phyloP scores from a whole-genome alignment of 2,888 invertebrate genomes.

The Ormyrus labotus region DNA sequence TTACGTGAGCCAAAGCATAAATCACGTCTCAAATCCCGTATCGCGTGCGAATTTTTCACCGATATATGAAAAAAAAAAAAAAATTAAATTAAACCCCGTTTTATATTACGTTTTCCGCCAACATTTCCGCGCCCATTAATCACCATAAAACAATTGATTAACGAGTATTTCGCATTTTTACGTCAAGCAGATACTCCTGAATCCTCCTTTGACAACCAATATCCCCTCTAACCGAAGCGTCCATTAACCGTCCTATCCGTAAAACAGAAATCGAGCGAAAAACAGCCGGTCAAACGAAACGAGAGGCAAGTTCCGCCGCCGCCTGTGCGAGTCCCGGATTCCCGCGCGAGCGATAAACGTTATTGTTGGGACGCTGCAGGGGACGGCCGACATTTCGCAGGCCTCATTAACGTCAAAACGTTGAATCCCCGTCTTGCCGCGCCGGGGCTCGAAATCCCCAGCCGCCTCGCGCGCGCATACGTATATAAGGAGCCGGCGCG shows the following conservation, averaged over 20 bases:
- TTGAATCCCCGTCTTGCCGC: constrained; percentile 9
- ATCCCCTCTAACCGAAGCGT: too few relatives aligned
- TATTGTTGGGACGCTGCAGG: neutral
- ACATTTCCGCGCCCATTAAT: too few relatives aligned
- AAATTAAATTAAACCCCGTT: too few relatives aligned
- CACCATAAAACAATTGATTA: too few relatives aligned
- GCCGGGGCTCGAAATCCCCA: neutral
- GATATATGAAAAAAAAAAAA: too few relatives aligned
- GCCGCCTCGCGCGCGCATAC: neutral
- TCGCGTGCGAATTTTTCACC: too few relatives aligned
- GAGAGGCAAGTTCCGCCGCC: neutral
- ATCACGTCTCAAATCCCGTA: too few relatives aligned
- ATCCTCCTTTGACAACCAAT: too few relatives aligned
- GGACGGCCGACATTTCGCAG: constrained; percentile 1
- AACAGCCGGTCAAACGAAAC: neutral
- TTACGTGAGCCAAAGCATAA: too few relatives aligned
- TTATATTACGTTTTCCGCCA: too few relatives aligned
- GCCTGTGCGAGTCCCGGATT: neutral
- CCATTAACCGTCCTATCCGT: neutral
- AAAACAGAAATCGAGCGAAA: neutral
- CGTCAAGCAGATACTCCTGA: too few relatives aligned
- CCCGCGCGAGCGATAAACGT: neutral
- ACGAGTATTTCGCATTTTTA: too few relatives aligned
- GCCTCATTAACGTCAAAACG: constrained; percentile 45
- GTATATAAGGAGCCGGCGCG: neutral